Evolutionary conservation across 2,113 vertebrate genomes (phyloP).

Genomic region (Perccottus glenii): DNA sequence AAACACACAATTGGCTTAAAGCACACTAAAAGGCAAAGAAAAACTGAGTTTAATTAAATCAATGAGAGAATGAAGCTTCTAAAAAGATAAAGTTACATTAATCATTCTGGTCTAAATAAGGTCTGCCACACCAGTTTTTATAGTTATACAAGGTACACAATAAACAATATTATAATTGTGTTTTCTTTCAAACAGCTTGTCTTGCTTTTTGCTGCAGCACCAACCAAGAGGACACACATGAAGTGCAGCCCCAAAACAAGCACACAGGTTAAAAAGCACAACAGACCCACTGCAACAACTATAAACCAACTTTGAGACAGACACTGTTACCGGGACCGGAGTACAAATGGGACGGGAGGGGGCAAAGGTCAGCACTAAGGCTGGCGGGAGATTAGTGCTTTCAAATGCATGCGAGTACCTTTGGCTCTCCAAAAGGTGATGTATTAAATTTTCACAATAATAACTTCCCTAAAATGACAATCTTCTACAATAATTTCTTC

Average conservation of each 20-base stretch:
- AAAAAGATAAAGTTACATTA: not conserved
- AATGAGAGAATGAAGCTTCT: too few relatives aligned
- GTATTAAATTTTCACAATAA: too few relatives aligned
- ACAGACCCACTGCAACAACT: conserved; percentile 71
- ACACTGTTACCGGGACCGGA: conserved; percentile 63
- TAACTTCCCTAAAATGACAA: too few relatives aligned
- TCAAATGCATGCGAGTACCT: conserved; percentile 60
- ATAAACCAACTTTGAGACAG: conserved; percentile 62
- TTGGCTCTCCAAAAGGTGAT: not conserved
- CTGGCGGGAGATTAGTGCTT: conserved; percentile 42
- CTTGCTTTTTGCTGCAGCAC: conserved; percentile 20
- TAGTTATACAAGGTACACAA: not conserved
- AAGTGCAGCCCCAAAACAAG: conserved; percentile 51
- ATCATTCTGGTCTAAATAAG: conserved; percentile 1
- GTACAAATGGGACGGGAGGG: conserved; percentile 24
- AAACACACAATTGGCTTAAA: conserved; percentile 1
- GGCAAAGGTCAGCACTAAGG: conserved; percentile 45
- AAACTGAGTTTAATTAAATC: conserved; percentile 2
- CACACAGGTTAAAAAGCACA: conserved; percentile 72
- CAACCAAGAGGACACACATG: conserved; percentile 33
- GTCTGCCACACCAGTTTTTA: not conserved
- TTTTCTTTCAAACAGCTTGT: not conserved
- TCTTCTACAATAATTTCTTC: too few relatives aligned
- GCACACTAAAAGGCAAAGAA: conserved; percentile 10
- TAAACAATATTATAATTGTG: too few relatives aligned